Base-by-base conservation (phyloP, 1,140 invertebrate species). In the Rhagoletis zephyria region DNA sequence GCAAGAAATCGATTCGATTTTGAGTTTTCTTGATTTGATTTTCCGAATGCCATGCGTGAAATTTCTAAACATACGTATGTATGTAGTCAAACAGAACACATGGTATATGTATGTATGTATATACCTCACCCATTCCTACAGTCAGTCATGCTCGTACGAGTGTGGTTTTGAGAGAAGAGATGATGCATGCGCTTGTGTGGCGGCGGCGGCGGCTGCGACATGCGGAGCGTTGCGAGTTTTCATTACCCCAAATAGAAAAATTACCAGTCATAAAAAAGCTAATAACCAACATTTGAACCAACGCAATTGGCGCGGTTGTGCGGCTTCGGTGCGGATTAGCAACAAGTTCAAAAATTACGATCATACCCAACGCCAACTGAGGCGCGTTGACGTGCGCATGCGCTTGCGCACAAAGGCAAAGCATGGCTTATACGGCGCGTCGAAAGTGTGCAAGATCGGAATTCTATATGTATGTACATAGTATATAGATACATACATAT, bases 171-270 rank as follows among this genome's bases (percentile, higher is more conserved):
- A n/a, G n/a, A n/a, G n/a, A n/a, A n/a, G n/a, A n/a, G 59, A 60
- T 12, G 59, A 6, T 60, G 59, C 12, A 4, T 63, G 16, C 10
- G 61, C 64, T 67, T 5, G 7, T 40, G 64, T 40, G 30, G 64
- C 19, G n/a, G 9, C 30, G n/a, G n/a, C n/a, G 6, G 19, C 64
- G 6, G n/a, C n/a, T 30, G 30, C 64, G 6, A 19, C 64, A 67
- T 67, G 4, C 6, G 64, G 64, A 4, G n/a, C 40, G 40, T 67
- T 19, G 30, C 64, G 64, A 67, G 10, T 30, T 67, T 67, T 67
- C 64, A 67, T 67, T 67, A 67, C 64, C 64, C 64, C 64, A 67
- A 67, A 67, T 67, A 67, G 64, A 67, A 67, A 67, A 67, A 67
- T 40, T 67, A 19, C 64, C 30, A 40, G 64, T 67, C 64, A 10